Conservation (phyloP, 2,113 vertebrate genomes). For the Dipodomys stephensi region DNA sequence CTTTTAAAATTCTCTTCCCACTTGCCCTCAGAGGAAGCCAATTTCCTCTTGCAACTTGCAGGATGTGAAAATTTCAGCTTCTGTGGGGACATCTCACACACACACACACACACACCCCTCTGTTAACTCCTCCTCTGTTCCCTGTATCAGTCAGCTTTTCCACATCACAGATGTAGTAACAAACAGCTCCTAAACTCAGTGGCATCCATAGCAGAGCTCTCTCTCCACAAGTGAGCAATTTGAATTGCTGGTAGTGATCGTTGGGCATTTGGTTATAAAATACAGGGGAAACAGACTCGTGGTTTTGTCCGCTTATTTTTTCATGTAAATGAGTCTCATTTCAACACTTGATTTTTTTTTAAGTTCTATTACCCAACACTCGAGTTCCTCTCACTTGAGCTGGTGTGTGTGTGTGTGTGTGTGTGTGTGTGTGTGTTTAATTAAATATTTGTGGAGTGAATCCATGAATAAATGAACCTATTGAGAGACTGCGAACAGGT, state of each 20-base stretch:
- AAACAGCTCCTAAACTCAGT: not conserved
- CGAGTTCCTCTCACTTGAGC: not conserved
- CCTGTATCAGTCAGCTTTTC: not conserved
- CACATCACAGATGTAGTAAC: not conserved
- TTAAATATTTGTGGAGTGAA: constrained; percentile 61
- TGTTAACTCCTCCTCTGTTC: not conserved
- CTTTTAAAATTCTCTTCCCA: not conserved
- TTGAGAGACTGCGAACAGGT: constrained; percentile 65
- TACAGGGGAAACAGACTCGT: not conserved
- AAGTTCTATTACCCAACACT: constrained; percentile 47
- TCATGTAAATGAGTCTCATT: not conserved
- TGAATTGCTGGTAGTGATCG: not conserved
- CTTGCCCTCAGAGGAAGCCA: not conserved
- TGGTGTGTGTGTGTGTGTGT: not conserved
- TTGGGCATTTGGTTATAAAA: constrained; percentile 24
- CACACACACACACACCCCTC: not conserved
- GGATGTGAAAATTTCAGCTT: not conserved
- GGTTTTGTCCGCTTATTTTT: not conserved
- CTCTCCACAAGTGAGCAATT: not conserved
- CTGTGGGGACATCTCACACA: not conserved
- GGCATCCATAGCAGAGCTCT: not conserved
- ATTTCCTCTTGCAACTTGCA: not conserved
- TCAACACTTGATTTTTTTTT: constrained; percentile 42
- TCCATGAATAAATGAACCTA: constrained; percentile 61
- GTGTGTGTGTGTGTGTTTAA: not conserved